A percentile compares a stretch with the other conserved stretches of the same genome.
Evolutionary conservation across 2,888 invertebrate genomes (phyloP).

Genomic region (Stenodema calcarata): DNA sequence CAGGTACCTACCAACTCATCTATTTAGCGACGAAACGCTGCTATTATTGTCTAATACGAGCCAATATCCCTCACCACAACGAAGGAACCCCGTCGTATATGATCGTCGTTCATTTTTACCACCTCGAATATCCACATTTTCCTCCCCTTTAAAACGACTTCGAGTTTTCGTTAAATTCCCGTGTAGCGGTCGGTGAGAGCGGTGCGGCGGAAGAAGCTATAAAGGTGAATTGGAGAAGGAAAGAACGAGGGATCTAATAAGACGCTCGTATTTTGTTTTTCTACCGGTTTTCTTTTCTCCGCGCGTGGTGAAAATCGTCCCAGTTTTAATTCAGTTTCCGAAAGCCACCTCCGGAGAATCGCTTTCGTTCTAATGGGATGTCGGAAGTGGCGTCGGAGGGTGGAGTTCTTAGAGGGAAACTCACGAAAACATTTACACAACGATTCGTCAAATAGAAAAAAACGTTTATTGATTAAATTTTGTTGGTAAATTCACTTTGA

Average conservation of each 20-base stretch:
- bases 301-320: neutral
- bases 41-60: neutral
- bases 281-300: neutral
- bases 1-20: neutral
- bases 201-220: neutral
- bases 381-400: neutral
- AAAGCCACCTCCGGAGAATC: neutral
- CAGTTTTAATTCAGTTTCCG: constrained; percentile 18
- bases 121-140: neutral
- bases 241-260: constrained; percentile 32
- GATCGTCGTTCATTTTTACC: neutral
- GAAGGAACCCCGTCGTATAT: neutral
- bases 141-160: neutral
- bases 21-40: neutral
- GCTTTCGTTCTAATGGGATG: constrained; percentile 7
- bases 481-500: too few species aligned
- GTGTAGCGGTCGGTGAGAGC: neutral
- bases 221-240: constrained; percentile 20
- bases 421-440: too few species aligned
- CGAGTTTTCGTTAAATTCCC: neutral
- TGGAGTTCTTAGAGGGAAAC: too few species aligned
- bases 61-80: neutral
- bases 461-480: too few species aligned
- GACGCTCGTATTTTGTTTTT: constrained; percentile 2
- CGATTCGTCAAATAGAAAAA: too few species aligned